These are phyloP conservation scores for Vireo altiloquus DNA, from an alignment of 2,113 vertebrate species.

Conservation along the genomic window DNA sequence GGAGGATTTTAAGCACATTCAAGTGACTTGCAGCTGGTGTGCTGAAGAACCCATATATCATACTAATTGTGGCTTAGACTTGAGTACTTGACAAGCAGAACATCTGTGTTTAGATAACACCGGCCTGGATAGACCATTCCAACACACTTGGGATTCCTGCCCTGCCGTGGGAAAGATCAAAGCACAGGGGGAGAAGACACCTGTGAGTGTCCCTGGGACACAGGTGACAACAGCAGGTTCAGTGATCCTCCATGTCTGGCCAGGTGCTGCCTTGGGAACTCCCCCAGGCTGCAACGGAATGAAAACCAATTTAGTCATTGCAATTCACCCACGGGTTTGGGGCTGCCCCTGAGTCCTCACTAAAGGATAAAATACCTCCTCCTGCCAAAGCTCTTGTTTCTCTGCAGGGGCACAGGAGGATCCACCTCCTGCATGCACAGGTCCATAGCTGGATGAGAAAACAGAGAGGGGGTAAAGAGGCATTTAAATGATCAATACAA, in stretches of 20 bases:
- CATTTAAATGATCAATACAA: neutral
- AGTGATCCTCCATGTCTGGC: neutral
- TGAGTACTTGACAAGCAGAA: neutral
- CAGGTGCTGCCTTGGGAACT: neutral
- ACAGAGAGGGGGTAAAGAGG: neutral
- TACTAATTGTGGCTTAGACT: neutral
- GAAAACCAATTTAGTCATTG: neutral
- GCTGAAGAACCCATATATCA: neutral
- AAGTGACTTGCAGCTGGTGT: neutral
- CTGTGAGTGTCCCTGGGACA: neutral
- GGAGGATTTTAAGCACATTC: neutral
- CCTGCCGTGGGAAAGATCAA: neutral
- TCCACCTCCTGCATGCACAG: neutral
- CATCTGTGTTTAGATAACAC: neutral
- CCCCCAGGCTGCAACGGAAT: accelerated
- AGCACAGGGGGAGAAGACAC: neutral
- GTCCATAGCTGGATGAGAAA: neutral
- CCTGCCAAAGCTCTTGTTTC: neutral
- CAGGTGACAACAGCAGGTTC: neutral
- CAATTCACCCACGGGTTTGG: accelerated
- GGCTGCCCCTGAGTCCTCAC: neutral
- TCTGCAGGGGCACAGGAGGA: neutral
- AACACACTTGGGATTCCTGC: neutral
- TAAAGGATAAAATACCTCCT: neutral
- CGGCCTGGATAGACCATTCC: neutral